Evolutionary conservation across 2,797 vertebrate genomes (phyloP), one percentile per base, ranked within the genome.

Genomic region (Acrocephalus scirpaceus): DNA sequence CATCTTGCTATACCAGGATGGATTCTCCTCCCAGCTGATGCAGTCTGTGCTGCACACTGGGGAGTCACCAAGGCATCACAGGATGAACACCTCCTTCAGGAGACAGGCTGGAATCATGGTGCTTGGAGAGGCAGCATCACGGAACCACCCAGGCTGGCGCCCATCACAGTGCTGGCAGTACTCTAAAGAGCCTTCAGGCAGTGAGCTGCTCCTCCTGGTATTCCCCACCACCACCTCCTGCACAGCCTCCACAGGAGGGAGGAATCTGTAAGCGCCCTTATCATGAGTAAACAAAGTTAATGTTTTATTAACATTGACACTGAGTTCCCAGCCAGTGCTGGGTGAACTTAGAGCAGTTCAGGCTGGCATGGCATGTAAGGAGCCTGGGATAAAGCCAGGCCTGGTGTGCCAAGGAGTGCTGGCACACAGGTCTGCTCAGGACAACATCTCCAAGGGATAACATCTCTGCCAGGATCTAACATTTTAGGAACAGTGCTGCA

Each of bases 11-110:
- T 4, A 21, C 9, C 26, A 26, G n/a, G 25, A 15, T 48, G 45
- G 8, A n/a, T 36, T 93, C 65, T 83, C 56, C 34, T 70, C 56
- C 32, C 18, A 10, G 38, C 25, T 5, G 8, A 9, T 1, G 0
- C 4, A 2, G 32, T n/a, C 40, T 0, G 0, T 36, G 36, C 51
- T 11, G 3, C 18, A 7, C 22, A 25, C 15, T 30, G 45, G 5
- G 38, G 17, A 61, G 12, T 29, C 45, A 42, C 14, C 21, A 5
- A 38, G 50, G 42, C 2, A 51, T 30, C 61, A 22, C 1, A 1
- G 26, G 22, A 60, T 30, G 29, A 16, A 10, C 11, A 25, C 5
- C 9, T 83, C 26, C 86, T 50, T 13, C 26, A 25, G 29, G 9
- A 92, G 7, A 19, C 5, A 5, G 50, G 36, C n/a, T 73, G 82